These are phyloP conservation scores for Maccullochella peelii DNA, from an alignment of 2,113 vertebrate species.

Conservation along the genomic window DNA sequence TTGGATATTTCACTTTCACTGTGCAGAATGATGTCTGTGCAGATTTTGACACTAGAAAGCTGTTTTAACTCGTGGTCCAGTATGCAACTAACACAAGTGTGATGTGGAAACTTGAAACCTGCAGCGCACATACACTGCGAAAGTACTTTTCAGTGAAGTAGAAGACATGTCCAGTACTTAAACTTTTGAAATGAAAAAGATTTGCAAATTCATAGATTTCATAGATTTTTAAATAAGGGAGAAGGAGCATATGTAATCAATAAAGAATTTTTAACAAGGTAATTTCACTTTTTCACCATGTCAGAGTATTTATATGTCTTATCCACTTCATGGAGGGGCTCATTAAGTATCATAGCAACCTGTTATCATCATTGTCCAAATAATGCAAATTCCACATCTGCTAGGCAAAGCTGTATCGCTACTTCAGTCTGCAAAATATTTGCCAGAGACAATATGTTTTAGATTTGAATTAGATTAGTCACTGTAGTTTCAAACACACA, in stretches of 20 bases:
- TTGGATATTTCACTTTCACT: slow-evolving; percentile 1
- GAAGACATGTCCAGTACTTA: background rate
- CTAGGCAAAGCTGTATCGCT: background rate
- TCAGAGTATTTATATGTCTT: no score
- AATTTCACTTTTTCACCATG: no score
- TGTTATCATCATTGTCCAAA: background rate
- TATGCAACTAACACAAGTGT: background rate
- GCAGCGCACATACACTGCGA: background rate
- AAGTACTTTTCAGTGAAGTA: background rate
- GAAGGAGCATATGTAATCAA: no score
- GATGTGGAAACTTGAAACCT: slow-evolving; percentile 10
- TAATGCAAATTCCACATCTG: background rate
- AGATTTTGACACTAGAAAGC: slow-evolving; percentile 5
- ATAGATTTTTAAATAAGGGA: no score
- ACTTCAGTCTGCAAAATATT: background rate
- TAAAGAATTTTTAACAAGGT: no score
- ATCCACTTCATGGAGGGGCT: background rate
- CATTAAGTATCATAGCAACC: background rate
- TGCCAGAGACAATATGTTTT: background rate
- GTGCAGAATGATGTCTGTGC: background rate
- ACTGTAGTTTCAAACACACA: background rate
- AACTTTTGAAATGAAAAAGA: background rate
- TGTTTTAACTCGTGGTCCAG: slow-evolving; percentile 1
- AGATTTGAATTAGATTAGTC: background rate
- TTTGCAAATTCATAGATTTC: no score